Percentiles rank a stretch among this genome's conserved stretches.
These are phyloP conservation scores for Lithophane semibrunnea DNA, from an alignment of 2,888 invertebrate genomes.

Conservation along the genomic window DNA sequence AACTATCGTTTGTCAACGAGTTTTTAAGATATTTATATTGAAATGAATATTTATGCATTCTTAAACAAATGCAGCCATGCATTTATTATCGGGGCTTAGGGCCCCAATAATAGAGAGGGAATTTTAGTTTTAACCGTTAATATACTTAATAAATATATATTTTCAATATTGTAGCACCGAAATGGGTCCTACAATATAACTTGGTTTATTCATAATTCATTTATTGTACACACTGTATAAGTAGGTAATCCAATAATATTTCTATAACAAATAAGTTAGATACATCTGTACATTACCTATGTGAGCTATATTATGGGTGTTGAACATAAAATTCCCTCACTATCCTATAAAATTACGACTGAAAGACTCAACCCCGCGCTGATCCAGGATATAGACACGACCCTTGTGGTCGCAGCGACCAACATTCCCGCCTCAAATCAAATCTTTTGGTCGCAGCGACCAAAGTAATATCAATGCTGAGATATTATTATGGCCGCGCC, in stretches of 20 bases:
- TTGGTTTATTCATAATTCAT: not conserved
- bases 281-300: slow-evolving; percentile 18
- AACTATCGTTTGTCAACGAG: slow-evolving; percentile 72
- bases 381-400: slow-evolving; percentile 29
- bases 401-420: not conserved
- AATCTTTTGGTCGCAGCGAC: not conserved
- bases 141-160: not conserved
- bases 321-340: slow-evolving; percentile 43
- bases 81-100: slow-evolving; percentile 74
- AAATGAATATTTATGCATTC: slow-evolving; percentile 83
- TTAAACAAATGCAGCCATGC: slow-evolving; percentile 87
- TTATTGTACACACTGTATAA: slow-evolving; percentile 4
- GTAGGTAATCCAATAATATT: not conserved
- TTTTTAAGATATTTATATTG: slow-evolving; percentile 69
- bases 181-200: slow-evolving; percentile 2
- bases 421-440: not conserved
- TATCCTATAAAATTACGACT: slow-evolving; percentile 82
- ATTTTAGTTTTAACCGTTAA: slow-evolving; percentile 40
- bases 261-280: not conserved
- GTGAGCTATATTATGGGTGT: not conserved
- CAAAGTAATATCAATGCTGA: slow-evolving; percentile 9
- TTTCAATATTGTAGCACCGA: not conserved
- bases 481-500: not conserved
- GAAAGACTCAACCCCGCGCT: slow-evolving; percentile 85
- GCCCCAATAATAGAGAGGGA: slow-evolving; percentile 74